Conservation (phyloP, 2,797 vertebrate genomes). For the Pseudopleuronectes americanus region DNA sequence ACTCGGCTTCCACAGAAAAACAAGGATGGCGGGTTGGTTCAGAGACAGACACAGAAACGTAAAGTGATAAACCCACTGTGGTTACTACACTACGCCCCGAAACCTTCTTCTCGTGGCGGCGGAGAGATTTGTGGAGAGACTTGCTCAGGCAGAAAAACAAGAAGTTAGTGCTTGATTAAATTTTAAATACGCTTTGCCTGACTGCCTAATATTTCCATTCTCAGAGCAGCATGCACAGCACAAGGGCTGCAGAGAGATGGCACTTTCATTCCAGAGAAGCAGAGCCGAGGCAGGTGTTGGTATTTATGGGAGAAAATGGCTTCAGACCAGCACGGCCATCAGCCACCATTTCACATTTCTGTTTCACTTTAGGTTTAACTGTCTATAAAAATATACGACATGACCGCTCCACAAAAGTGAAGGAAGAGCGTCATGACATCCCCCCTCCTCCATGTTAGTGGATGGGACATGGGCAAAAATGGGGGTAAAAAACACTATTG, state of each 20-base stretch:
- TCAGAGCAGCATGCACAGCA: constrained; percentile 14
- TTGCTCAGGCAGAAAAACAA: constrained; percentile 2
- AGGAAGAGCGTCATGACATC: too few relatives aligned
- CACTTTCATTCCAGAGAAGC: constrained; percentile 21
- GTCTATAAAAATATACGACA: too few relatives aligned
- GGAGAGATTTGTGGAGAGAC: constrained; percentile 9
- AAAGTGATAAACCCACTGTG: constrained; percentile 37
- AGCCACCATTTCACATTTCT: too few relatives aligned
- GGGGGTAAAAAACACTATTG: too few relatives aligned
- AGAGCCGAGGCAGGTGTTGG: background rate
- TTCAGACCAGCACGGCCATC: background rate
- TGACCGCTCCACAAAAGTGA: too few relatives aligned
- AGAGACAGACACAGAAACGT: constrained; percentile 22
- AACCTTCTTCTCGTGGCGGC: constrained; percentile 1
- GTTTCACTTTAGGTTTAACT: too few relatives aligned
- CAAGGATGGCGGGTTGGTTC: constrained; percentile 21
- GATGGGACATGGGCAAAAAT: too few relatives aligned
- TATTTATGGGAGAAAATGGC: background rate
- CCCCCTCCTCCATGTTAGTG: too few relatives aligned
- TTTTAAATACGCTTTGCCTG: constrained; percentile 10
- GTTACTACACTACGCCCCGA: background rate
- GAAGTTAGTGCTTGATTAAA: constrained; percentile 9
- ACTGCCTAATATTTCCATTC: constrained; percentile 13
- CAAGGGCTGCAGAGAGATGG: background rate
- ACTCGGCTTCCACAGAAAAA: constrained; percentile 34